Evolutionary conservation across 2,888 invertebrate genomes (phyloP).

Genomic region (Ceratothoa steindachneri): DNA sequence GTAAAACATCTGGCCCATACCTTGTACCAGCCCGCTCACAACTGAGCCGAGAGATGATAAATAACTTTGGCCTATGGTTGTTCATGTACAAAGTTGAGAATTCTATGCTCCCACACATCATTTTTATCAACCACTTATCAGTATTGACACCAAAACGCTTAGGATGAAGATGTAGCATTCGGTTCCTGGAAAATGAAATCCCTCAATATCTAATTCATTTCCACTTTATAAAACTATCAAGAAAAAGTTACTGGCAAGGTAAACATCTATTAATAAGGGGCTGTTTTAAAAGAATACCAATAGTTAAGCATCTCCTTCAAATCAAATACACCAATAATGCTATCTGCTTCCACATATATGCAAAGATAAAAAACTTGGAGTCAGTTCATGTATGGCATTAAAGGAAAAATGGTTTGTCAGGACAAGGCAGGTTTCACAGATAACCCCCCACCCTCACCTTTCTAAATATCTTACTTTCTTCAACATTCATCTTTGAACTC

Average conservation of each 20-base stretch:
- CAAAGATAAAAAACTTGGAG: too few species aligned
- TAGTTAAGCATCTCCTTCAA: too few species aligned
- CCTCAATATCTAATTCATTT: background rate
- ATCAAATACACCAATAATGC: too few species aligned
- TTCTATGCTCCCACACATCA: conserved; percentile 96
- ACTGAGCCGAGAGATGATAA: conserved; percentile 91
- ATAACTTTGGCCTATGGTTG: conserved; percentile 85
- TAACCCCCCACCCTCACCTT: background rate
- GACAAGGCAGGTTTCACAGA: too few species aligned
- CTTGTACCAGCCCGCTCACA: conserved; percentile 96
- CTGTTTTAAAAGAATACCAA: too few species aligned
- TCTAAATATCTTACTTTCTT: background rate
- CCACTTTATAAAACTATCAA: background rate
- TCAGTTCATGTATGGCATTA: too few species aligned
- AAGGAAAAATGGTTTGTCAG: too few species aligned
- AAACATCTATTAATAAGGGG: too few species aligned
- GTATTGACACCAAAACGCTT: conserved; percentile 87
- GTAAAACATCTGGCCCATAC: conserved; percentile 51
- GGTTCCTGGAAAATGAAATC: conserved; percentile 74
- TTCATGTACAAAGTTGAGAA: conserved; percentile 98
- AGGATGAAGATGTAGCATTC: conserved; percentile 88
- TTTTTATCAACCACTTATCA: conserved; percentile 83
- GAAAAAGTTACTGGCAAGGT: too few species aligned
- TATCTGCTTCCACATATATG: too few species aligned
- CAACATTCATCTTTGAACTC: too few species aligned